These are phyloP conservation scores for Daboia siamensis DNA, from an alignment of 2,113 vertebrate species.

Conservation along the genomic window DNA sequence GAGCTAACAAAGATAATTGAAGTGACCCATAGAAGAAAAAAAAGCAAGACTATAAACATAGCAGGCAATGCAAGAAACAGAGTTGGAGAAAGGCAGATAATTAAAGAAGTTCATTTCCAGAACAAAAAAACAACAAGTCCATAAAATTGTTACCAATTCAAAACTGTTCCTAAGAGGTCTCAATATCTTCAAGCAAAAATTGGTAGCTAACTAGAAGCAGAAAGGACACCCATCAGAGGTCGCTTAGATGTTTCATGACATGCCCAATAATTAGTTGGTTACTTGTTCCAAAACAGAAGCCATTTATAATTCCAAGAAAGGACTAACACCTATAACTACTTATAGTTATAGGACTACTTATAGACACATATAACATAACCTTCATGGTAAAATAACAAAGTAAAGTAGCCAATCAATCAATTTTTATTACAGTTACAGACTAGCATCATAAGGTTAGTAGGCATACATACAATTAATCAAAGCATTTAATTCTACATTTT, in stretches of 20 bases:
- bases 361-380: background rate
- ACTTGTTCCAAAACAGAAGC: constrained; percentile 18
- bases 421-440: background rate
- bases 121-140: constrained; percentile 60
- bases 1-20: constrained; percentile 53
- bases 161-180: background rate
- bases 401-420: background rate
- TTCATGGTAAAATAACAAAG: background rate
- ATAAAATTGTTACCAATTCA: constrained; percentile 61
- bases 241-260: constrained; percentile 1
- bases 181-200: constrained; percentile 22
- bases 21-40: constrained; percentile 39
- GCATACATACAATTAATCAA: background rate
- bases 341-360: background rate
- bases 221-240: constrained; percentile 30
- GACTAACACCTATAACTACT: background rate
- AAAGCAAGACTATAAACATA: constrained; percentile 55
- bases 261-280: constrained; percentile 28
- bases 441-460: background rate
- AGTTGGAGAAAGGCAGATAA: constrained; percentile 36
- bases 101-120: constrained; percentile 49
- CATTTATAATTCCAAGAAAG: background rate
- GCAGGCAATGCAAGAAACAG: constrained; percentile 39
- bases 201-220: constrained; percentile 2
- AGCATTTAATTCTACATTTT: background rate